Conservation (phyloP, 2,888 invertebrate species). For the Tricholauxania praeusta region DNA sequence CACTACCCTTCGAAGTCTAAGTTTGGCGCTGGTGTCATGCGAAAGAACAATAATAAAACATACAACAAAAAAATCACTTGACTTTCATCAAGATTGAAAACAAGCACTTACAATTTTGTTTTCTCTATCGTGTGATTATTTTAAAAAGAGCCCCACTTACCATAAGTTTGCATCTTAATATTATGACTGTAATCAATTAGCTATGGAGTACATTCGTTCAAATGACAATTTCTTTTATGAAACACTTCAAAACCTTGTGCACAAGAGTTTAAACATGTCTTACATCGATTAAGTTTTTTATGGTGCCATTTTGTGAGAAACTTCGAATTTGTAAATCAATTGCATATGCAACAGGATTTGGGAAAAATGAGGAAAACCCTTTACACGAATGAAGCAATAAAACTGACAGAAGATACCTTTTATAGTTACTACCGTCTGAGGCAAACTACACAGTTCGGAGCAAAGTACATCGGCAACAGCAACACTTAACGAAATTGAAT, state of each 20-base stretch:
- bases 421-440: not conserved
- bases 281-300: conserved; percentile 37
- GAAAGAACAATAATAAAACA: not conserved
- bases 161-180: too few relatives aligned
- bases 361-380: not conserved
- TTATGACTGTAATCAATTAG: too few relatives aligned
- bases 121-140: too few relatives aligned
- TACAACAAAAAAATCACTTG: too few relatives aligned
- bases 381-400: conserved; percentile 8
- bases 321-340: conserved; percentile 20
- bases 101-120: too few relatives aligned
- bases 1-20: not conserved
- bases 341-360: too few relatives aligned
- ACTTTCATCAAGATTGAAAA: too few relatives aligned
- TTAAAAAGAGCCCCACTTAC: too few relatives aligned
- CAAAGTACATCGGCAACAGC: conserved; percentile 33
- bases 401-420: conserved; percentile 24
- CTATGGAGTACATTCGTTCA: not conserved
- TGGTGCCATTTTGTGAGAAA: conserved; percentile 21
- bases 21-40: not conserved
- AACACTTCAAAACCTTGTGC: not conserved
- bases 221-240: too few relatives aligned
- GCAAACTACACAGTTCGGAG: not conserved
- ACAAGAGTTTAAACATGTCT: conserved; percentile 10
- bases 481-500: conserved; percentile 65